Evolutionary conservation across 2,888 invertebrate genomes (phyloP).

Genomic region (Gasteruption jaculator): DNA sequence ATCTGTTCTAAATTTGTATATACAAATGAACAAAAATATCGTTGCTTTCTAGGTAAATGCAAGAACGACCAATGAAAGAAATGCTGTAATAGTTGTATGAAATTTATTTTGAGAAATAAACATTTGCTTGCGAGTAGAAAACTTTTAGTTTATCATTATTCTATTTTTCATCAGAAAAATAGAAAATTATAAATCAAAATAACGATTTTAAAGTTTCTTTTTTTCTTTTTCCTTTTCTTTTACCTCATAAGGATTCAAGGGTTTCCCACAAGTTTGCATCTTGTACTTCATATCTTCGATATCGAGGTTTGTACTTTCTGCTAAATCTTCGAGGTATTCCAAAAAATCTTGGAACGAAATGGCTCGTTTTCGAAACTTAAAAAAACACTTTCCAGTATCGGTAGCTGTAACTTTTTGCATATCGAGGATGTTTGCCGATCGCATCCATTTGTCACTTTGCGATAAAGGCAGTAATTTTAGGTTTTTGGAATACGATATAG

Average conservation of each 20-base stretch:
- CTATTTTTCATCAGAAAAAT: no score
- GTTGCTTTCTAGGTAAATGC: no score
- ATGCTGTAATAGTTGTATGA: no score
- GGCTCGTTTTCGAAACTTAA: conserved; percentile 40
- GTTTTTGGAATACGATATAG: conserved; percentile 25
- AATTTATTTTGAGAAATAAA: no score
- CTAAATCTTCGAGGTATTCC: conserved; percentile 31
- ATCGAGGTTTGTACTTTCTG: conserved; percentile 26
- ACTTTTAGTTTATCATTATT: no score
- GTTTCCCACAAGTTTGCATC: conserved; percentile 31
- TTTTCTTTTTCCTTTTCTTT: conserved; percentile 4
- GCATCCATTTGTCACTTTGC: conserved; percentile 37
- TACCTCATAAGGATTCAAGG: conserved; percentile 18
- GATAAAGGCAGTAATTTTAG: conserved; percentile 34
- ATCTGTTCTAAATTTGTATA: no score
- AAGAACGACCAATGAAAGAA: no score
- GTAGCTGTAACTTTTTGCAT: conserved; percentile 34
- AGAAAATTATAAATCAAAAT: no score
- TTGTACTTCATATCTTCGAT: conserved; percentile 30
- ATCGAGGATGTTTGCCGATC: conserved; percentile 33
- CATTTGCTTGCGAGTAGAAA: no score
- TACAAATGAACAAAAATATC: no score
- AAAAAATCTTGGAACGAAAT: conserved; percentile 34
- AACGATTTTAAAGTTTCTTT: no score
- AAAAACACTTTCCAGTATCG: conserved; percentile 37